phyloP scores from a whole-genome alignment of 2,797 vertebrate species.

The Alosa sapidissima region DNA sequence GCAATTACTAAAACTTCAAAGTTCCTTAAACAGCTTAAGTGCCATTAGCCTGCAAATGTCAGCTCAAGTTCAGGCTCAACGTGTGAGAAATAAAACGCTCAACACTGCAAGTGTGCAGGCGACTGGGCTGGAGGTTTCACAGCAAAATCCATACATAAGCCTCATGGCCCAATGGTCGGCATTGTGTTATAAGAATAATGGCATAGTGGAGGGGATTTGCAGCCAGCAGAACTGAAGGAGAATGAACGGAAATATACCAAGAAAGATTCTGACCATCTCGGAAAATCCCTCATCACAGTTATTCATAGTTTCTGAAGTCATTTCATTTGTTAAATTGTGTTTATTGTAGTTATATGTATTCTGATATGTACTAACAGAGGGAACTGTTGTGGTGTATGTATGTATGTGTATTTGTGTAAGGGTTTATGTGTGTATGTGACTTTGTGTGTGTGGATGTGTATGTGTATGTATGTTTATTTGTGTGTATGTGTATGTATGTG shows the following conservation, averaged over 20 bases:
- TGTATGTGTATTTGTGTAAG: too few relatives aligned
- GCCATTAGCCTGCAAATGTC: conserved; percentile 7
- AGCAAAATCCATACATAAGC: not conserved
- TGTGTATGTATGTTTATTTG: not conserved
- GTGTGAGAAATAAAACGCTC: not conserved
- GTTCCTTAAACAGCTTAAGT: conserved; percentile 1
- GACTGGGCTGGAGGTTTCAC: not conserved
- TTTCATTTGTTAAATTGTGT: not conserved
- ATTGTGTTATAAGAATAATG: not conserved
- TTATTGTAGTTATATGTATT: not conserved
- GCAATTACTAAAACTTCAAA: conserved; percentile 20
- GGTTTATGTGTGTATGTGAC: too few relatives aligned
- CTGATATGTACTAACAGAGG: not conserved
- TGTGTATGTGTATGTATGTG: not conserved
- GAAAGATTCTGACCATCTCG: not conserved
- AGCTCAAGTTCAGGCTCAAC: conserved; percentile 6
- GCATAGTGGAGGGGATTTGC: not conserved
- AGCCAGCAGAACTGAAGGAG: not conserved
- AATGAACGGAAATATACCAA: not conserved
- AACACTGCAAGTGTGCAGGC: not conserved
- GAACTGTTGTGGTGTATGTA: too few relatives aligned
- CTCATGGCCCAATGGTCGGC: not conserved
- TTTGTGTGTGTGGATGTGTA: not conserved
- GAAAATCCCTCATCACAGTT: not conserved
- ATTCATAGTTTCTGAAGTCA: not conserved